Percentiles rank a stretch among this genome's conserved stretches.
These are phyloP conservation scores for Trisateles emortualis DNA, from an alignment of 2,888 invertebrate genomes.

Conservation along the genomic window DNA sequence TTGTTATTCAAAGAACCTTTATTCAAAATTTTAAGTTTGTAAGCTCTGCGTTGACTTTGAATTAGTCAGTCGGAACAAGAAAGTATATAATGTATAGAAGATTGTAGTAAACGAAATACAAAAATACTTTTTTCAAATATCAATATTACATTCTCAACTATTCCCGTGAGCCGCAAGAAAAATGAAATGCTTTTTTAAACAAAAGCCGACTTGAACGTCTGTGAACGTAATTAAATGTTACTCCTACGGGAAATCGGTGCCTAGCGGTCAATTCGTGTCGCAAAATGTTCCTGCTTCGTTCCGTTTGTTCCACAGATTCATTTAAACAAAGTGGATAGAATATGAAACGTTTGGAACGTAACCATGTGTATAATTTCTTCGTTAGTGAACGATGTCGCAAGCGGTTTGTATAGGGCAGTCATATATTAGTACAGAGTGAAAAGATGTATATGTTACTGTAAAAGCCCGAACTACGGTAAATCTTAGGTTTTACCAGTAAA, in stretches of 20 bases:
- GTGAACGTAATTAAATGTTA: conserved; percentile 46
- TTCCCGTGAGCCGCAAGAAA: conserved; percentile 37
- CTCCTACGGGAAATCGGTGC: conserved; percentile 47
- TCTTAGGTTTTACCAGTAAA: too few species aligned
- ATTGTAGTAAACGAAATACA: too few species aligned
- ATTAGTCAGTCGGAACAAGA: too few species aligned
- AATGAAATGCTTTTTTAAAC: conserved; percentile 49
- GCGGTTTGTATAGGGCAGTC: too few species aligned
- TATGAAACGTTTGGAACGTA: neutral
- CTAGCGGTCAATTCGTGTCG: conserved; percentile 41
- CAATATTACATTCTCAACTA: conserved; percentile 16
- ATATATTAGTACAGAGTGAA: too few species aligned
- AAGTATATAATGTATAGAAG: too few species aligned
- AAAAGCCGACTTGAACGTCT: conserved; percentile 38
- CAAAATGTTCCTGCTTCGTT: conserved; percentile 21
- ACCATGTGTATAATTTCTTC: neutral
- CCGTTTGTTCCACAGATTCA: neutral
- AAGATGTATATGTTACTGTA: too few species aligned
- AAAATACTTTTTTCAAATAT: conserved; percentile 19
- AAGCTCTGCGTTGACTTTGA: too few species aligned
- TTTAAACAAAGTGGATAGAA: conserved; percentile 5
- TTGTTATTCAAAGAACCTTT: too few species aligned
- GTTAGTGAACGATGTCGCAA: conserved; percentile 2
- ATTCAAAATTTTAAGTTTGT: too few species aligned
- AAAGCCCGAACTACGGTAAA: too few species aligned